Percentiles rank a stretch among this genome's conserved stretches.
Conservation (phyloP, 2,797 vertebrate genomes). For the Mycteria americana region DNA sequence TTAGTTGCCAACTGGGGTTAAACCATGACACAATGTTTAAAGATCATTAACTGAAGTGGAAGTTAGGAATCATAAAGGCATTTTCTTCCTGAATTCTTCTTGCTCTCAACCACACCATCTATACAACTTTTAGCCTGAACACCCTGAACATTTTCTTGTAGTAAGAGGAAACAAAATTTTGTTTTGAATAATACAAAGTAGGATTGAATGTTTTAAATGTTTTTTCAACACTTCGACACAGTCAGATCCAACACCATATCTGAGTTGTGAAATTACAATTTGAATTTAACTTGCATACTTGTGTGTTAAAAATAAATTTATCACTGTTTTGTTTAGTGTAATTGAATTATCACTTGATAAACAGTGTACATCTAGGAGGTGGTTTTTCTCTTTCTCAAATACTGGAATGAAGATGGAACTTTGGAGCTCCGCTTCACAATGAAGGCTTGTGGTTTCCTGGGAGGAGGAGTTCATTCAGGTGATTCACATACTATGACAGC, state of each 20-base stretch:
- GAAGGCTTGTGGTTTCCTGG: neutral
- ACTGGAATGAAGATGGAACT: neutral
- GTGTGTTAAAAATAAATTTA: neutral
- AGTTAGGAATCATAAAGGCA: neutral
- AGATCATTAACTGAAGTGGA: neutral
- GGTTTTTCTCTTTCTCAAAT: neutral
- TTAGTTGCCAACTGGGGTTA: too few relatives aligned
- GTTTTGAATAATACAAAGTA: neutral
- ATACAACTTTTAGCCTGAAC: neutral
- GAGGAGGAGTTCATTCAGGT: neutral
- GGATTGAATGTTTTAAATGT: neutral
- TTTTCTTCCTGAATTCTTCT: neutral
- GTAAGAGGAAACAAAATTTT: neutral
- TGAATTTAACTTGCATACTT: neutral
- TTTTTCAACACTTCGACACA: neutral
- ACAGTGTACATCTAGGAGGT: neutral
- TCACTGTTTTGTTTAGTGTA: neutral
- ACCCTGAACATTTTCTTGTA: neutral
- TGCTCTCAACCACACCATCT: neutral
- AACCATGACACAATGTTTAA: neutral
- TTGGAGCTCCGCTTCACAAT: neutral
- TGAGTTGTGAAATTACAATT: neutral
- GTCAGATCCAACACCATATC: neutral
- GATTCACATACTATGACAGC: neutral
- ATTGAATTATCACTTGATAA: neutral